Conservation (phyloP, 2,888 invertebrate genomes). For the Lissonota sp. region DNA sequence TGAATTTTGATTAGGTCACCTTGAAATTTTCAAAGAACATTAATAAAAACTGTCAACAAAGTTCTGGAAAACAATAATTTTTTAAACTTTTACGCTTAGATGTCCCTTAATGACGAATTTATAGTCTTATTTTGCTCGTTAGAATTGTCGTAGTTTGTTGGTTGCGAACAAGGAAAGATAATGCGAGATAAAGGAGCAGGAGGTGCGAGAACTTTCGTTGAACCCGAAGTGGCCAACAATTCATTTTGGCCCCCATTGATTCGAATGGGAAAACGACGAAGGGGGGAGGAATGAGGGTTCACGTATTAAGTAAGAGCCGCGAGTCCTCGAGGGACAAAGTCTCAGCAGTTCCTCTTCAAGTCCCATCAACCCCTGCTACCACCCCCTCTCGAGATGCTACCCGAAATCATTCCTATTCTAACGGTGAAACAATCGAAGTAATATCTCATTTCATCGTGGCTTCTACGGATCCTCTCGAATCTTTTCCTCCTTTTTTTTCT, state of each 20-base stretch:
- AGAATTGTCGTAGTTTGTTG: background rate
- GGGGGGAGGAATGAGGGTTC: constrained; percentile 18
- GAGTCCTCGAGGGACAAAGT: constrained; percentile 34
- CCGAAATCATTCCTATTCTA: constrained; percentile 65
- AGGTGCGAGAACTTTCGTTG: background rate
- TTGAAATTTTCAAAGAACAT: too few species aligned
- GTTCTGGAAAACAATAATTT: too few species aligned
- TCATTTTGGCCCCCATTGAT: constrained; percentile 32
- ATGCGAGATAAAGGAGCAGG: constrained; percentile 17
- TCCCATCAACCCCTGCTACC: background rate
- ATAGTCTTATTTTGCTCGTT: too few species aligned
- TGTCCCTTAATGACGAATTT: too few species aligned
- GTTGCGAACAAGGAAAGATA: background rate
- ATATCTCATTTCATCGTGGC: constrained; percentile 63
- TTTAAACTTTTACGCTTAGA: too few species aligned
- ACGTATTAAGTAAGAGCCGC: constrained; percentile 62
- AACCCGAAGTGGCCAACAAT: constrained; percentile 48
- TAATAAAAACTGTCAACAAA: too few species aligned
- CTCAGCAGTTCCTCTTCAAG: constrained; percentile 35
- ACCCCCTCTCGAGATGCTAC: background rate
- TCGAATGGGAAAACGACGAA: background rate
- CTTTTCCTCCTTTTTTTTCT: constrained; percentile 24
- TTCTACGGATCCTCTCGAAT: background rate
- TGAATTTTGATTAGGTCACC: too few species aligned
- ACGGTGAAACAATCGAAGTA: constrained; percentile 67